Conservation (phyloP, 2,113 vertebrate genomes). For the Chaetura pelagica region DNA sequence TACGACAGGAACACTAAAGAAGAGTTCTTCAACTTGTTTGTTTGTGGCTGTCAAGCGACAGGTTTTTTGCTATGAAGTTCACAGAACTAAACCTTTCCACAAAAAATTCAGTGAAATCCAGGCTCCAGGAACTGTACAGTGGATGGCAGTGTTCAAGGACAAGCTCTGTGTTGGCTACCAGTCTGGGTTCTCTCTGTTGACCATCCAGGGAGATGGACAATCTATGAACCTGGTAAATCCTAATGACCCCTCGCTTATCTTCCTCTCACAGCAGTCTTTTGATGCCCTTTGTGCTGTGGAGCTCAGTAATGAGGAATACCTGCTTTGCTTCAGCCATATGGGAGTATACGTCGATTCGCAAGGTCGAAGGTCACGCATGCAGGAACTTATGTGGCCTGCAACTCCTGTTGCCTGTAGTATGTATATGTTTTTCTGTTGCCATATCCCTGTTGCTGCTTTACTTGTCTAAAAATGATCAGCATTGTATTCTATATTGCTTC, state of each 20-base stretch:
- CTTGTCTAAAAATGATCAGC: constrained; percentile 41
- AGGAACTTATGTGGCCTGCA: constrained; percentile 98
- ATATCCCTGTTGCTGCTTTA: constrained; percentile 70
- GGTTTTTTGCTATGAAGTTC: constrained; percentile 92
- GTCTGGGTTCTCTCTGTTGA: constrained; percentile 93
- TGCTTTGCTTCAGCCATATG: constrained; percentile 98
- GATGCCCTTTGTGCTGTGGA: constrained; percentile 94
- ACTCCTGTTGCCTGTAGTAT: constrained; percentile 94
- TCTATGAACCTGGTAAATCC: constrained; percentile 92
- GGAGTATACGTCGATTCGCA: constrained; percentile 94
- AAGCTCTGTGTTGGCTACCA: constrained; percentile 94
- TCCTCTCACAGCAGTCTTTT: constrained; percentile 90
- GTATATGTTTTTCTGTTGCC: constrained; percentile 85
- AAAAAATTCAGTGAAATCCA: constrained; percentile 88
- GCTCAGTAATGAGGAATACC: constrained; percentile 85
- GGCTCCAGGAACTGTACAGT: constrained; percentile 90
- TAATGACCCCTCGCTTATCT: constrained; percentile 89
- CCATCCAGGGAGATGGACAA: constrained; percentile 92
- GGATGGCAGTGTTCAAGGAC: constrained; percentile 90
- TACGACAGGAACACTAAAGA: constrained; percentile 80
- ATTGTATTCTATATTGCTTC: constrained; percentile 33
- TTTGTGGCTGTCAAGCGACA: constrained; percentile 92
- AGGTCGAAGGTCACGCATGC: constrained; percentile 89
- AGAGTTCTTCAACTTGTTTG: constrained; percentile 83
- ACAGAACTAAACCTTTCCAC: constrained; percentile 86